Percentiles rank a stretch among this genome's conserved stretches.
Evolutionary conservation across 2,113 vertebrate genomes (phyloP).

Genomic region (Melanerpes aurifrons): DNA sequence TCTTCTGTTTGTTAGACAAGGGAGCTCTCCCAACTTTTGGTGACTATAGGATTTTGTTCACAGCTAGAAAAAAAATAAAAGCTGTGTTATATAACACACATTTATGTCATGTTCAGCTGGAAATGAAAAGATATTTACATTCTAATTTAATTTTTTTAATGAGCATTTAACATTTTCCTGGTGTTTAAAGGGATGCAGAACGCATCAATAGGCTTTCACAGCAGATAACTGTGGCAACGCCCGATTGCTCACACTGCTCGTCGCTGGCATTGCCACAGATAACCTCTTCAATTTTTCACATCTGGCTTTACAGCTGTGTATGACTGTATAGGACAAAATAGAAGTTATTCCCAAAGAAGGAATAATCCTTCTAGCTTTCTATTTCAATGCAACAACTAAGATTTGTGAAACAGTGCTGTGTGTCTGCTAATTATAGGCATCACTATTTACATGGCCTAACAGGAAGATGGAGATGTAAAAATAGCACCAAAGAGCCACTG

Average conservation of each 20-base stretch:
- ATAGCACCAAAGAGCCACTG: constrained; percentile 43
- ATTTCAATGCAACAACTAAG: constrained; percentile 13
- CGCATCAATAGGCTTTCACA: not conserved
- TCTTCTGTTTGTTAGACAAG: not conserved
- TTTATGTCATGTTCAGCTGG: not conserved
- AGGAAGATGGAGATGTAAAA: constrained; percentile 64
- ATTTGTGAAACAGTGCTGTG: constrained; percentile 28
- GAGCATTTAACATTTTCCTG: not conserved
- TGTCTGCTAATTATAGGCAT: constrained; percentile 12
- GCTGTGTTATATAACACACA: not conserved
- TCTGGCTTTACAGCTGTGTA: not conserved
- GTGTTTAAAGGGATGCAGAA: not conserved
- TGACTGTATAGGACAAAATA: not conserved
- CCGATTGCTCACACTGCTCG: no score
- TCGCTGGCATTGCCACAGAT: not conserved
- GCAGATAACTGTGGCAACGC: not conserved
- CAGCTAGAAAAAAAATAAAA: not conserved
- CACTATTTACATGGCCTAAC: constrained; percentile 39
- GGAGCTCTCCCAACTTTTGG: not conserved
- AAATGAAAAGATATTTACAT: not conserved
- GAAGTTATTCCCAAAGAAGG: constrained; percentile 19
- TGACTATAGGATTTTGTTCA: not conserved
- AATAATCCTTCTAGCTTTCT: constrained; percentile 43
- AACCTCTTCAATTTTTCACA: not conserved
- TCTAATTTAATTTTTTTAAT: not conserved